Evolutionary conservation across 1,140 invertebrate genomes (phyloP), one percentile per base, ranked within the genome.

Genomic region (Calephelis nemesis): DNA sequence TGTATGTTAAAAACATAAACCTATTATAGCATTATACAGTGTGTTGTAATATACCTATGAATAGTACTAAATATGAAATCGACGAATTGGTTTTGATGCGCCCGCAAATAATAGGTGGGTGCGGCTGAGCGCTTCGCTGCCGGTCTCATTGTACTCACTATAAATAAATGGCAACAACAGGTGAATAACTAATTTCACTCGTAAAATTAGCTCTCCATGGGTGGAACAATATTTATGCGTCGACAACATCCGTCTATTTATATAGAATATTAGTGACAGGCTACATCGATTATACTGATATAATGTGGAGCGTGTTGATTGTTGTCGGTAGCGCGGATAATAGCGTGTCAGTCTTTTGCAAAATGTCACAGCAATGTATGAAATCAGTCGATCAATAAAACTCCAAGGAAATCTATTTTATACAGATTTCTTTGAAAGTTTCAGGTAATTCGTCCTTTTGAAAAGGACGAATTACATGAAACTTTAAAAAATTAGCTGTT

Each of bases 141-240:
- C 81, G 78, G 62, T 77, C 78, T 68, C 79, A 89, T 89, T 89
- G 86, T 88, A 74, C 74, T 78, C 83, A 77, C 79, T 84, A 86
- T 87, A 86, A 82, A 91, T 91, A 91, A 91, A 91, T 88, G 85
- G 82, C 87, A 91, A 91, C 87, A 88, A 88, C 88, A 91, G 88
- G 87, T 91, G 87, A 91, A 88, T 90, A 84, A 90, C 83, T 90
- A 90, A 91, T 91, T 91, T 90, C 87, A 88, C 83, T 88, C 78
- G 87, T 88, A 88, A 88, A 85, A 90, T 89, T 88, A 89, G 86
- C 82, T 87, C 54, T 58, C 76, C 76, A 85, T 88, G 86, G 88
- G 83, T 87, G 86, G 82, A 85, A 84, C 84, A 87, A 87, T 88
- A 88, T 88, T 87, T 90, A 88, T 82, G 75, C 79, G 79, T 85